Percentiles rank a stretch among this genome's conserved stretches.
These are phyloP conservation scores for Monochamus alternatus DNA, from an alignment of 2,888 invertebrate genomes.

Conservation along the genomic window DNA sequence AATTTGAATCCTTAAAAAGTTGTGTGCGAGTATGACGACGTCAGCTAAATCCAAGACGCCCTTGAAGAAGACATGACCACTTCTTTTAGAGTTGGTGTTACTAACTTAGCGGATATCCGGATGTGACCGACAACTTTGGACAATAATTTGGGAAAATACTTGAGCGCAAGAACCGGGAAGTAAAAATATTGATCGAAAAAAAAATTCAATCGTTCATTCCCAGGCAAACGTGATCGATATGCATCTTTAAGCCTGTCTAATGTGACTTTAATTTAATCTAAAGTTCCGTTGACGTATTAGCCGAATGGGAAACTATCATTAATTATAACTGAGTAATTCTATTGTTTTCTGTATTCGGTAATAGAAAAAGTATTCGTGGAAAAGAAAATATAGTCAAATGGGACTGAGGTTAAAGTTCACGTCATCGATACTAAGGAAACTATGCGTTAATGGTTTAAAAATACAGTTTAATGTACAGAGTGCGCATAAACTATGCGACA, in stretches of 20 bases:
- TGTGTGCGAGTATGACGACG: conserved; percentile 8
- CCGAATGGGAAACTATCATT: conserved; percentile 15
- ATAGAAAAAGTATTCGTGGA: conserved; percentile 16
- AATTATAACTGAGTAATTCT: conserved; percentile 11
- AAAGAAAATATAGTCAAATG: conserved; percentile 21
- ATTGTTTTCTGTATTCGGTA: conserved; percentile 13
- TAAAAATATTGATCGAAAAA: conserved; percentile 24
- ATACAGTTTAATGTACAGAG: background rate
- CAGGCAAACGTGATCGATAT: conserved; percentile 23
- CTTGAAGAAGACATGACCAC: conserved; percentile 26
- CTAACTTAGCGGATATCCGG: conserved; percentile 30
- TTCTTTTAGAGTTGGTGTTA: background rate
- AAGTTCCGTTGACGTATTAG: conserved; percentile 23
- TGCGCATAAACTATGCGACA: background rate
- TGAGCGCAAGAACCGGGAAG: conserved; percentile 17
- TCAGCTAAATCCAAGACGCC: conserved; percentile 20
- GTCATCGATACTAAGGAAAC: background rate
- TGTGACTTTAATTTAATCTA: conserved; percentile 18
- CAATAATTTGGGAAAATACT: conserved; percentile 32
- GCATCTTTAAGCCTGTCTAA: conserved; percentile 17
- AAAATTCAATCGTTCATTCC: conserved; percentile 14
- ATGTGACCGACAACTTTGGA: conserved; percentile 14
- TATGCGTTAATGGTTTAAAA: background rate
- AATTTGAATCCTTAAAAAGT: conserved; percentile 12
- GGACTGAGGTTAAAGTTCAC: conserved; percentile 14